Conservation (phyloP, 2,797 vertebrate genomes). For the Ammospiza maritima region DNA sequence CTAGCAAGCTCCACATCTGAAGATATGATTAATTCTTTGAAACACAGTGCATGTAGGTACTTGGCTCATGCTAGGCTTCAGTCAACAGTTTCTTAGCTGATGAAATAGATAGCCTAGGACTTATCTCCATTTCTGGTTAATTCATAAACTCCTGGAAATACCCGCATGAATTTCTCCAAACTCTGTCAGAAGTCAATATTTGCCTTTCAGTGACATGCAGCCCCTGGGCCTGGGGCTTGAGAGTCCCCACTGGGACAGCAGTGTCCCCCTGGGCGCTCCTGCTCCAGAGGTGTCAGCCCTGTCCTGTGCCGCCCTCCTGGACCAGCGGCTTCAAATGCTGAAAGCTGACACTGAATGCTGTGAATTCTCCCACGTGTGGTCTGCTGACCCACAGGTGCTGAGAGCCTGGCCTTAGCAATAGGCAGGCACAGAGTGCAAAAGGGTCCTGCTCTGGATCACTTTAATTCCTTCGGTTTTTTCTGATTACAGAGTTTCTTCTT, state of each 20-base stretch:
- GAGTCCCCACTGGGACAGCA: neutral
- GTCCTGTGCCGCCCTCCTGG: neutral
- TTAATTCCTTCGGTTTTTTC: neutral
- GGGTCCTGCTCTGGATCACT: neutral
- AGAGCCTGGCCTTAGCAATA: neutral
- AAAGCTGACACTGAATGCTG: neutral
- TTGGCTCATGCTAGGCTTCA: neutral
- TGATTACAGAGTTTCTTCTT: neutral
- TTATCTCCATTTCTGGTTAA: neutral
- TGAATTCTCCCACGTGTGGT: neutral
- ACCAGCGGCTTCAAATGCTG: neutral
- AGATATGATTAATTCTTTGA: conserved; percentile 40
- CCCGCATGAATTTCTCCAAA: neutral
- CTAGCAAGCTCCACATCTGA: conserved; percentile 16
- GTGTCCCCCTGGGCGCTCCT: neutral
- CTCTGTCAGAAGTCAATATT: neutral
- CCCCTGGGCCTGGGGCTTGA: neutral
- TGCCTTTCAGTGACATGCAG: neutral
- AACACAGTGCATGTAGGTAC: neutral
- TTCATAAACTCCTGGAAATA: conserved; percentile 16
- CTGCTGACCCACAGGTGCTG: neutral
- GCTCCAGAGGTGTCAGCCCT: neutral
- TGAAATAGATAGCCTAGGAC: conserved; percentile 1
- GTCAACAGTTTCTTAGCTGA: conserved; percentile 41
- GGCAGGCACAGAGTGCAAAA: neutral